Conservation (phyloP, 2,888 invertebrate species). For the Melinaea menophilus region DNA sequence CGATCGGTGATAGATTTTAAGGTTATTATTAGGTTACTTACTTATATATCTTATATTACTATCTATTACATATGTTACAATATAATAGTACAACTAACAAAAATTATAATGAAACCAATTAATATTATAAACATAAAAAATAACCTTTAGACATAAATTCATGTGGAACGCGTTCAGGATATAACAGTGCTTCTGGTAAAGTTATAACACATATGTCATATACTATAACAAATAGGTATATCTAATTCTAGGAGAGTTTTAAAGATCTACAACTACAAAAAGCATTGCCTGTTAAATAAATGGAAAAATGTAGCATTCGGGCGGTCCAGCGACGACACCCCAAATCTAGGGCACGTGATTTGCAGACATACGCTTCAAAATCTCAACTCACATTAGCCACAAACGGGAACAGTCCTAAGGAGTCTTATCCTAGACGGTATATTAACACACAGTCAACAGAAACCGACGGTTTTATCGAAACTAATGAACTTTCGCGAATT, state of each 20-base stretch:
- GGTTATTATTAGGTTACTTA: conserved; percentile 19
- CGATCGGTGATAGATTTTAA: conserved; percentile 36
- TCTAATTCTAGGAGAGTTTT: conserved; percentile 12
- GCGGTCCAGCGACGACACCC: conserved; percentile 63
- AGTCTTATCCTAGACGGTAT: conserved; percentile 50
- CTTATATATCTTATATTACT: not conserved
- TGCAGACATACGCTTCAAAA: conserved; percentile 54
- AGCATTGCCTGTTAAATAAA: conserved; percentile 62
- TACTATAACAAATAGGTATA: not conserved
- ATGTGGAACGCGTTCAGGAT: not conserved
- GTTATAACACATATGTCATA: too few species aligned
- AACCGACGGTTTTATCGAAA: conserved; percentile 42
- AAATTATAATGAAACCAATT: not conserved
- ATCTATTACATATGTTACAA: not conserved
- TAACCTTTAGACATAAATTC: not conserved
- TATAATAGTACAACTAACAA: too few species aligned
- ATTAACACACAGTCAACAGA: conserved; percentile 59
- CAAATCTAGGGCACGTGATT: conserved; percentile 70
- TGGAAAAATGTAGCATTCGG: conserved; percentile 57
- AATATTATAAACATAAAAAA: not conserved
- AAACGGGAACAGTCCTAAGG: conserved; percentile 61
- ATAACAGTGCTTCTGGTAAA: too few species aligned
- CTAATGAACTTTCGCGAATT: conserved; percentile 51
- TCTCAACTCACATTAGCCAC: conserved; percentile 72
- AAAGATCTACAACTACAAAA: conserved; percentile 40